Evolutionary conservation across 2,113 vertebrate genomes (phyloP).

Genomic region (Oncorhynchus clarkii): DNA sequence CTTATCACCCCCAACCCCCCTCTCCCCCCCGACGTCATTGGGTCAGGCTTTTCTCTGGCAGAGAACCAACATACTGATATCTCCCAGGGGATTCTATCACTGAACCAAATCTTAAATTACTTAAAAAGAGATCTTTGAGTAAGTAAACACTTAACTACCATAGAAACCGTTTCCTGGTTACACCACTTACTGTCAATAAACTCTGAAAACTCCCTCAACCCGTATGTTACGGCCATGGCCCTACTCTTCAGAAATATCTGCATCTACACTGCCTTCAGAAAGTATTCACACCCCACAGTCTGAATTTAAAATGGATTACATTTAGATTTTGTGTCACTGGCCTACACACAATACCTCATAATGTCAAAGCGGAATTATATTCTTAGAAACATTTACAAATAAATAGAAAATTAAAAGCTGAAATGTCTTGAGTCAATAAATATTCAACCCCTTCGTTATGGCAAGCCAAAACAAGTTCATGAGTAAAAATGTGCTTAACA

Average conservation of each 20-base stretch:
- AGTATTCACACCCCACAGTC: too few species aligned
- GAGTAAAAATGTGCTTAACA: too few species aligned
- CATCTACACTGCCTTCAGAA: background rate
- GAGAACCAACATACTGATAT: constrained; percentile 36
- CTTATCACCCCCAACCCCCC: background rate
- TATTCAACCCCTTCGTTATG: too few species aligned
- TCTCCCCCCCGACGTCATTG: constrained; percentile 21
- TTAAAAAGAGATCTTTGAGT: constrained; percentile 49
- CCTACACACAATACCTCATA: too few species aligned
- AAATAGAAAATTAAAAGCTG: too few species aligned
- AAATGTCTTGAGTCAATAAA: too few species aligned
- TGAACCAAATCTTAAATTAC: constrained; percentile 46
- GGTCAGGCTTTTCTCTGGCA: constrained; percentile 24
- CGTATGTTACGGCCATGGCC: background rate
- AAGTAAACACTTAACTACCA: constrained; percentile 45
- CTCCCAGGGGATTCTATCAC: constrained; percentile 42
- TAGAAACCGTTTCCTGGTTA: constrained; percentile 49
- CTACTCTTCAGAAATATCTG: constrained; percentile 8
- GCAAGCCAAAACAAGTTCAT: too few species aligned
- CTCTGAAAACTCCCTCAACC: constrained; percentile 6
- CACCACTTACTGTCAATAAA: constrained; percentile 41
- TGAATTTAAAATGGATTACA: too few species aligned
- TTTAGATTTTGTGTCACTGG: too few species aligned
- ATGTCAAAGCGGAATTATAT: too few species aligned
- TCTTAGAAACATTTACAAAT: too few species aligned